phyloP scores from a whole-genome alignment of 30 jellyfish, hydroid and myxozoan species.

The Aurelia aurita complex sp. Pacific region DNA sequence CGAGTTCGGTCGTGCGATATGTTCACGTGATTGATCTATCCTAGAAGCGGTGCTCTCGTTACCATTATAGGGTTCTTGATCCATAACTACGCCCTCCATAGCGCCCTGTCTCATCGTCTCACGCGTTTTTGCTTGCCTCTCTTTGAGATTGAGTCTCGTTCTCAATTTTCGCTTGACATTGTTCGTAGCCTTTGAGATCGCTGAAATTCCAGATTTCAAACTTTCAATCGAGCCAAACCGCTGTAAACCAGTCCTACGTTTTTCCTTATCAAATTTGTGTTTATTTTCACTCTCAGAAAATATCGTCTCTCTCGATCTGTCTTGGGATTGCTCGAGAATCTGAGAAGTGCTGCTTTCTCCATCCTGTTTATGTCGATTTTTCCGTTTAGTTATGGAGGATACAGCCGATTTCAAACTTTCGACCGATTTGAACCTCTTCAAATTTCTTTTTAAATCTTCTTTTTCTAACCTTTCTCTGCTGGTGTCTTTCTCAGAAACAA shows the following conservation, averaged over 20 bases:
- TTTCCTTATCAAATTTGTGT: neutral
- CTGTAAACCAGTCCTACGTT: constrained; percentile 17
- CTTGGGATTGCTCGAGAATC: neutral
- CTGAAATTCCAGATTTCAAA: constrained; percentile 62
- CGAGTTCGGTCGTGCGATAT: neutral
- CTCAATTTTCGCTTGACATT: constrained; percentile 20
- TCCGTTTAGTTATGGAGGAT: constrained; percentile 30
- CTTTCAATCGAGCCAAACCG: constrained; percentile 65
- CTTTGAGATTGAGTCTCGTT: constrained; percentile 11
- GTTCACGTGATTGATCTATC: constrained; percentile 2
- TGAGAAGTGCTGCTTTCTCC: neutral
- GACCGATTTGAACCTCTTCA: constrained; percentile 28
- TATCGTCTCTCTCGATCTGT: constrained; percentile 2
- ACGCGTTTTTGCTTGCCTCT: neutral
- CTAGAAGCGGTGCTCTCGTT: constrained; percentile 3
- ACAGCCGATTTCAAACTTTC: constrained; percentile 48
- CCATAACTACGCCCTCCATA: neutral
- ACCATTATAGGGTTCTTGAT: neutral
- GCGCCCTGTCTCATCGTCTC: neutral
- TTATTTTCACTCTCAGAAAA: neutral
- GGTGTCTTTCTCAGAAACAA: neutral
- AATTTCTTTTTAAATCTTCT: neutral
- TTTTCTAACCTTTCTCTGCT: constrained; percentile 4
- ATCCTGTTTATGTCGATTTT: constrained; percentile 13
- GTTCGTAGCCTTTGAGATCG: constrained; percentile 51